phyloP scores from a whole-genome alignment of 1,140 invertebrate species.

The Octopus sinensis region DNA sequence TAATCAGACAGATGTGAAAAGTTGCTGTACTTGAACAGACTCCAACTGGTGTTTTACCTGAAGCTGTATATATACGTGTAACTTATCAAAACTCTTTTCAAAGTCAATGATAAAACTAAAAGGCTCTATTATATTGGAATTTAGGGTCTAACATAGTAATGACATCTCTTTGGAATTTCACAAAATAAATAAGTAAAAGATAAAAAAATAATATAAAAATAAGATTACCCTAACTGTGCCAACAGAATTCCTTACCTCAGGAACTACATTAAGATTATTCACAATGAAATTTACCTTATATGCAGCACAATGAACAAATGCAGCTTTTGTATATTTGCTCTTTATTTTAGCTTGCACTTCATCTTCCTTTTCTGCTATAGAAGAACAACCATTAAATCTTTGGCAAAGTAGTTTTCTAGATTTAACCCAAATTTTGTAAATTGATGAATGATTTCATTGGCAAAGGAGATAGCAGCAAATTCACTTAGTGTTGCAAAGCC shows the following conservation, averaged over 20 bases:
- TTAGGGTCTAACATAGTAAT: neutral
- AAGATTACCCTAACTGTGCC: neutral
- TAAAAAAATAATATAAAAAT: too few species aligned
- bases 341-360: neutral
- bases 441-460: constrained; percentile 8
- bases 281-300: neutral
- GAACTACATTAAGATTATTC: neutral
- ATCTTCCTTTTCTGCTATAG: constrained; percentile 1
- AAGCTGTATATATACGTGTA: neutral
- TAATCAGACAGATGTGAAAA: neutral
- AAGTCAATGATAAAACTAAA: neutral
- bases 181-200: neutral
- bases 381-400: neutral
- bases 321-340: constrained; percentile 1
- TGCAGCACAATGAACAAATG: neutral
- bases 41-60: constrained; percentile 5
- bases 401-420: neutral
- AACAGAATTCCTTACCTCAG: neutral
- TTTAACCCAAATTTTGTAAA: neutral
- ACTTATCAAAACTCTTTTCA: neutral
- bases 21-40: constrained; percentile 1
- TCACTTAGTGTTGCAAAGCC: constrained; percentile 7
- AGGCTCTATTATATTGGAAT: neutral
- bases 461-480: neutral
- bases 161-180: neutral